A percentile compares a stretch with the other conserved stretches of the same genome.
These are phyloP conservation scores for Oreotragus oreotragus DNA, from an alignment of 2,113 vertebrate genomes.

Conservation along the genomic window DNA sequence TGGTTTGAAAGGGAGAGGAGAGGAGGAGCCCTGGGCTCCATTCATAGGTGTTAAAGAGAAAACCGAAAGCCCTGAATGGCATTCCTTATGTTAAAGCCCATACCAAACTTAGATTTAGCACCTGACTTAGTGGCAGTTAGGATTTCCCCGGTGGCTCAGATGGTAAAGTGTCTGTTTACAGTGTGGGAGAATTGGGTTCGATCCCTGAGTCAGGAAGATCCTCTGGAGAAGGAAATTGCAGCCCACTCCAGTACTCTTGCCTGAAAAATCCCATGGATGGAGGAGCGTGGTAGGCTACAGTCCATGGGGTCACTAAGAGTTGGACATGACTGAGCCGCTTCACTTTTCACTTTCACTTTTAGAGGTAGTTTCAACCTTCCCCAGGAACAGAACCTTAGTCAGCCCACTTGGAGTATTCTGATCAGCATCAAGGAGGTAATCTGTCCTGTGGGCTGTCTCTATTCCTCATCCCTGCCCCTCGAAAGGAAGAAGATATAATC, in stretches of 20 bases:
- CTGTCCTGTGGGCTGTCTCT: neutral
- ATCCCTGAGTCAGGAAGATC: neutral
- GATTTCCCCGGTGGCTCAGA: neutral
- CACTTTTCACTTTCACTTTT: neutral
- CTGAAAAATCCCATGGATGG: neutral
- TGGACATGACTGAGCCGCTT: accelerated
- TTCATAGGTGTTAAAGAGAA: neutral
- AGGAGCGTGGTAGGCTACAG: neutral
- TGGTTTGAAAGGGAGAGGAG: neutral
- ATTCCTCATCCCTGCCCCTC: too few relatives aligned
- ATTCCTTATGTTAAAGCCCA: neutral
- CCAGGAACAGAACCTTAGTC: neutral
- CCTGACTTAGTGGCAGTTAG: neutral
- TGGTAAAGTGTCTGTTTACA: neutral
- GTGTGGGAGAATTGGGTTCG: neutral
- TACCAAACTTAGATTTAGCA: neutral
- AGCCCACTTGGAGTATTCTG: neutral
- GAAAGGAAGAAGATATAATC: neutral
- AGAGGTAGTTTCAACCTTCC: neutral
- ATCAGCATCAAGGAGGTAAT: neutral
- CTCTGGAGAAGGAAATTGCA: neutral
- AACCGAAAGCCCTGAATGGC: neutral
- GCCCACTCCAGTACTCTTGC: neutral
- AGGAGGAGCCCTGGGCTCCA: neutral
- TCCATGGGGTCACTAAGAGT: neutral